Evolutionary conservation across 2,888 invertebrate species (phyloP), one percentile per base, ranked within the genome.

Genomic region (Chamaedrilus cognettii): DNA sequence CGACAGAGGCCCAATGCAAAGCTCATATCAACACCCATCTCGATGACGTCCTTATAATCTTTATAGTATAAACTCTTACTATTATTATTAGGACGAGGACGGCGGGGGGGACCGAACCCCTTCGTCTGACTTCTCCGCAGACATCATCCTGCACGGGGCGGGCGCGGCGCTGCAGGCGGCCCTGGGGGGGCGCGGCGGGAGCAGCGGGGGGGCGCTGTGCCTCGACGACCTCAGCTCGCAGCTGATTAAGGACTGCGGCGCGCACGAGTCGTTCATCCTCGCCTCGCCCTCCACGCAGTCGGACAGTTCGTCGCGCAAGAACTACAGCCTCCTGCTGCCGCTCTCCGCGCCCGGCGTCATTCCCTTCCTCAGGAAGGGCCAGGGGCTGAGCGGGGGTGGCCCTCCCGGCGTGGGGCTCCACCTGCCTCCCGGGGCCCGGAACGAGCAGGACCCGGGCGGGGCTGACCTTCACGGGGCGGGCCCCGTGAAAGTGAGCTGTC

Each of bases 61-160:
- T n/a, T n/a, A n/a, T n/a, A n/a, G n/a, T n/a, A n/a, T n/a, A n/a
- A n/a, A n/a, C n/a, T n/a, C n/a, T n/a, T n/a, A n/a, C n/a, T n/a
- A n/a, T n/a, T n/a, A n/a, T n/a, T n/a, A n/a, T n/a, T n/a, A n/a
- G n/a, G n/a, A n/a, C n/a, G n/a, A n/a, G n/a, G n/a, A n/a, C n/a
- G n/a, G n/a, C n/a, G n/a, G n/a, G n/a, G n/a, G n/a, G n/a, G n/a
- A n/a, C n/a, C 55, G 7, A 19, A 52, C 23, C 55, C 55, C 58
- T 5, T 50, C 50, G 50, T 62, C 62, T 1, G 62, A 62, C 23
- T 51, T 62, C 31, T 62, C 62, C 2, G 62, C 62, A 31, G 62
- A 62, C 33, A 50, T 62, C 28, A 52, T 62, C 30, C 19, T 62
- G 2, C 62, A 62, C 62, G 50, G 51, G 32, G 62, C 50, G 0